phyloP scores from a whole-genome alignment of 2,888 invertebrate genomes.

The Tipula unca region DNA sequence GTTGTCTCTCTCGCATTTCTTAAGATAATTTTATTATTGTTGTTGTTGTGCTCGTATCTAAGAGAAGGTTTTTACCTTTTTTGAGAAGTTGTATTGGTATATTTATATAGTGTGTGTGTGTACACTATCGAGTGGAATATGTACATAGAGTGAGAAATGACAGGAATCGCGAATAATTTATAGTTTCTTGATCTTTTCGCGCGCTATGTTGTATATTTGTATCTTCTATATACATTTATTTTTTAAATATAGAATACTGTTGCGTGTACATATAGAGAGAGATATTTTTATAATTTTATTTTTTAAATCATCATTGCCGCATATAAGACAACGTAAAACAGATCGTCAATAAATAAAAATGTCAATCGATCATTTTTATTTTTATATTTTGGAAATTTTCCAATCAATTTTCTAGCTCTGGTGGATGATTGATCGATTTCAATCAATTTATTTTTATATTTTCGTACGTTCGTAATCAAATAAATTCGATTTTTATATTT shows the following conservation, averaged over 20 bases:
- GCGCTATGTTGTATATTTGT: background rate
- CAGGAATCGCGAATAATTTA: conserved; percentile 2
- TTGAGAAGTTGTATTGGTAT: background rate
- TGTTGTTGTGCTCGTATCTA: background rate
- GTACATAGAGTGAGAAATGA: background rate
- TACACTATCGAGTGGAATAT: background rate
- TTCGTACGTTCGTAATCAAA: conserved; percentile 14
- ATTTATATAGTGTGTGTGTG: background rate
- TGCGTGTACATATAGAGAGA: background rate
- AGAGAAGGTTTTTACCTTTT: background rate
- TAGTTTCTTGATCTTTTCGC: background rate
- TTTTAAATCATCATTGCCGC: background rate
- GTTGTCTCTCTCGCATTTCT: background rate
- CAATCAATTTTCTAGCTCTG: background rate
- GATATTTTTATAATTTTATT: too few relatives aligned
- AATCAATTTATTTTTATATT: background rate
- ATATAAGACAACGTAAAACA: background rate
- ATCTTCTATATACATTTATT: background rate
- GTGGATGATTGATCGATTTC: background rate
- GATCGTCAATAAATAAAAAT: background rate
- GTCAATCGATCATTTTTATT: conserved; percentile 2
- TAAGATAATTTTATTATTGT: background rate
- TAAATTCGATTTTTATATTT: background rate
- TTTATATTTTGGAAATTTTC: background rate
- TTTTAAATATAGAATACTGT: background rate